Evolutionary conservation across 2,113 vertebrate genomes (phyloP).

Genomic region (Pontoporia blainvillei): DNA sequence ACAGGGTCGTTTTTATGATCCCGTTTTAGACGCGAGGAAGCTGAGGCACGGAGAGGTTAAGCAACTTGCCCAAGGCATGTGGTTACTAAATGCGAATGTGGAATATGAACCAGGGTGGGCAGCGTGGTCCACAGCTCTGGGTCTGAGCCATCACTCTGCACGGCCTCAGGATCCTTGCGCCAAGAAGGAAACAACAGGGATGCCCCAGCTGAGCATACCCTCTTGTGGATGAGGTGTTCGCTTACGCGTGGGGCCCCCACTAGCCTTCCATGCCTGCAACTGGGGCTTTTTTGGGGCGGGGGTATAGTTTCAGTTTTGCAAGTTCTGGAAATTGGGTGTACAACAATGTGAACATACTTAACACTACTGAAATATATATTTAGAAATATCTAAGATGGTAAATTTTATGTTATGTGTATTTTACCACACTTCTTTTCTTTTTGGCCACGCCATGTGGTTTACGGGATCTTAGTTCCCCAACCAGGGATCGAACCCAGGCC

Average conservation of each 20-base stretch:
- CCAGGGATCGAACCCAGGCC: neutral
- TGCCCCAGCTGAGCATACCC: neutral
- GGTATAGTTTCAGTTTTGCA: neutral
- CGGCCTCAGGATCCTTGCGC: neutral
- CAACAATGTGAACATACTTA: neutral
- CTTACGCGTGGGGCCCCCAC: neutral
- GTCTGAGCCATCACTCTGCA: too few species aligned
- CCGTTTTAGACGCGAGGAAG: rapidly evolving
- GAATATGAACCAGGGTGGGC: rapidly evolving
- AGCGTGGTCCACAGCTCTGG: neutral
- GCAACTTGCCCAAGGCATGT: neutral
- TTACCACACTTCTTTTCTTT: neutral
- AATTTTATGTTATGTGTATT: neutral
- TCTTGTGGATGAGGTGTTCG: rapidly evolving
- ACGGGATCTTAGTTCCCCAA: neutral
- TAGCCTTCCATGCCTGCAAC: neutral
- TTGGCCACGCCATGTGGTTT: neutral
- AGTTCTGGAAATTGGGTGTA: neutral
- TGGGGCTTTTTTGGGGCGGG: too few species aligned
- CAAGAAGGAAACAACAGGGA: neutral
- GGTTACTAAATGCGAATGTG: neutral
- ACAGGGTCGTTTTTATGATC: neutral
- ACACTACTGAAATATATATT: neutral
- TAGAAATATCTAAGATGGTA: neutral
- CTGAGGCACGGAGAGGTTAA: neutral